Evolutionary conservation across 2,113 vertebrate genomes (phyloP).

Genomic region (Leptodactylus fuscus): DNA sequence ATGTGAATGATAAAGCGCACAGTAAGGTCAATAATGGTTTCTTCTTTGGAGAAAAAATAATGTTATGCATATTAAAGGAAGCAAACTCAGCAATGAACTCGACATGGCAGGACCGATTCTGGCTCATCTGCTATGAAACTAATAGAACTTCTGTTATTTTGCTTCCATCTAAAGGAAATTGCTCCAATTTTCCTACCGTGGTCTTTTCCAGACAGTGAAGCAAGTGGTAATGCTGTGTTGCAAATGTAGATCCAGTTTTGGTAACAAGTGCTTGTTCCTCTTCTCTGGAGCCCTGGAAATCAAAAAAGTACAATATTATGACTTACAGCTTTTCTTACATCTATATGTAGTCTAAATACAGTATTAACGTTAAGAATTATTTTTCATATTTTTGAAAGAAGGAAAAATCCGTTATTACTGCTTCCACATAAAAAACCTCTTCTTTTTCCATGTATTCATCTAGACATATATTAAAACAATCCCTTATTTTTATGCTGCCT

Average conservation of each 20-base stretch:
- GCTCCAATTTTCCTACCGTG: slow-evolving; percentile 81
- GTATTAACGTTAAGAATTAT: neutral
- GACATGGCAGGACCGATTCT: neutral
- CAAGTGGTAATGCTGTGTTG: slow-evolving; percentile 92
- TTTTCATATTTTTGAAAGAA: neutral
- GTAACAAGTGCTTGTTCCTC: slow-evolving; percentile 88
- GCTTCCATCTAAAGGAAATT: slow-evolving; percentile 5
- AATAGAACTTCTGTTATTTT: neutral
- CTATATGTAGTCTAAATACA: neutral
- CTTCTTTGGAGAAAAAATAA: neutral
- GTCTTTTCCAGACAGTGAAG: slow-evolving; percentile 97
- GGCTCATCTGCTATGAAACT: neutral
- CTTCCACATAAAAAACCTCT: too few relatives aligned
- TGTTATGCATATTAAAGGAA: neutral
- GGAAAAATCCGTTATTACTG: neutral
- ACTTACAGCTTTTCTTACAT: neutral
- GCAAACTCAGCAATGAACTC: neutral
- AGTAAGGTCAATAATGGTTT: neutral
- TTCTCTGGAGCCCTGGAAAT: slow-evolving; percentile 83
- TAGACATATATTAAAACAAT: slow-evolving; percentile 14
- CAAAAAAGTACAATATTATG: slow-evolving; percentile 64
- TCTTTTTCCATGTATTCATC: neutral
- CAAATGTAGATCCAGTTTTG: slow-evolving; percentile 85
- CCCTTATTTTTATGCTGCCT: slow-evolving; percentile 12
- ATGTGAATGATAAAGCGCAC: neutral